Base-by-base conservation (phyloP, 2,113 vertebrate species). In the Pan troglodytes region DNA sequence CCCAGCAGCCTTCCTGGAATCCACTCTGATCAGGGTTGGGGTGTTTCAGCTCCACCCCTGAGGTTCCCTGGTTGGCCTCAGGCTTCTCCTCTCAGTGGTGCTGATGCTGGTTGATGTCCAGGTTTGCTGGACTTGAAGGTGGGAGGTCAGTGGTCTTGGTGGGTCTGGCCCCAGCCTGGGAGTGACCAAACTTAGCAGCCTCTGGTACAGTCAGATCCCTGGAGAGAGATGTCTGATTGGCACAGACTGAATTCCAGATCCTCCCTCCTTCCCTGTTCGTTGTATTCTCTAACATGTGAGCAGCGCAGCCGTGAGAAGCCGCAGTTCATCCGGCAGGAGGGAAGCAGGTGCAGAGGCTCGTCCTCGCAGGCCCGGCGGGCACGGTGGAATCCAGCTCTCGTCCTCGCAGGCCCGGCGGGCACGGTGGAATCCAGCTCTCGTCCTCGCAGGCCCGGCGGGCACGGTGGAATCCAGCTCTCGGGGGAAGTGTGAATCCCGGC, bases 281-380 rank as follows among this genome's bases (percentile, higher is more conserved):
- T 90, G 68, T 73, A 17, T 93, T 97, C 94, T 93, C 95, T 92
- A 82, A 88, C 70, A 3, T n/a, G 91, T 94, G 64, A 94, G 92
- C 90, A 84, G 97, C 96, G 96, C 93, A 94, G 96, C 82, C 88
- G 82, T 92, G 88, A 67, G 95, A 98, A 97, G 95, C 82, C 88
- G 23, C 68, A 16, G 61, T 96, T 95, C 84, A 92, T 94, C 93
- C 89, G 93, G 94, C 40, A 95, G 97, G 95, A 95, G 81, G 96
- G 84, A 76, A 95, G 88, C 97, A 96, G 97, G 98, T 94, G 92
- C 96, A 93, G 97, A 85, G 76, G 12, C 87, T 96, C 90, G 93
- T 97, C 90, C 90, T 86, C 50, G 11, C 87, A 22, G 95, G 92
- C 55, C 70, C 16, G 75, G 88, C 61, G 45, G 45, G 67, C 18